phyloP scores from a whole-genome alignment of 2,797 vertebrate species.

The Epinephelus awoara region DNA sequence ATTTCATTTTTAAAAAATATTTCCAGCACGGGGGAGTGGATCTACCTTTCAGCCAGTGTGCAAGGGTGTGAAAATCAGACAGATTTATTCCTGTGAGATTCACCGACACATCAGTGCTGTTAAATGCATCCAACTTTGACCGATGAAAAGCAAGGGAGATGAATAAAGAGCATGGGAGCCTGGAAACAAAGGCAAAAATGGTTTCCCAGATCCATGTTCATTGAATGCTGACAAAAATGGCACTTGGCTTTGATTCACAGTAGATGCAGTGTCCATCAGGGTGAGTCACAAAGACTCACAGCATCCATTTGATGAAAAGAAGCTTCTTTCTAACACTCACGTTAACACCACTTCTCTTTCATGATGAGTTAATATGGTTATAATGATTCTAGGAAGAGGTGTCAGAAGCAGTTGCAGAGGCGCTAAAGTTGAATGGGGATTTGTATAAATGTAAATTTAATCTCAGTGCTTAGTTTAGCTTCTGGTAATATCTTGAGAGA shows the following conservation, averaged over 20 bases:
- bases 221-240: constrained; percentile 57
- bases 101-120: constrained; percentile 15
- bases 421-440: neutral
- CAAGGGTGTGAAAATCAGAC: constrained; percentile 19
- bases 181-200: constrained; percentile 44
- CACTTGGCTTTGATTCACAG: constrained; percentile 55
- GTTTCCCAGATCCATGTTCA: constrained; percentile 45
- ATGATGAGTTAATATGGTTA: constrained; percentile 15
- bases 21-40: neutral
- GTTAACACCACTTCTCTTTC: constrained; percentile 33
- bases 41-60: neutral
- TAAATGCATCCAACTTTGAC: constrained; percentile 40
- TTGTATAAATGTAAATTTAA: constrained; percentile 24
- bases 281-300: constrained; percentile 36
- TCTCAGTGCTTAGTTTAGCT: constrained; percentile 5
- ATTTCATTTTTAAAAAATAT: constrained; percentile 4
- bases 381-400: constrained; percentile 22
- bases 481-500: neutral
- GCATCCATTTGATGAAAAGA: constrained; percentile 40
- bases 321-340: constrained; percentile 26
- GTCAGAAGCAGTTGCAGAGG: constrained; percentile 18
- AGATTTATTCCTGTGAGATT: constrained; percentile 32
- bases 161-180: constrained; percentile 30
- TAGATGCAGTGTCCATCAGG: constrained; percentile 37
- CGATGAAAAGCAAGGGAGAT: constrained; percentile 25